A percentile compares a stretch with the other conserved stretches of the same genome.
Evolutionary conservation across 2,797 vertebrate genomes (phyloP).

Genomic region (Taeniopygia guttata): DNA sequence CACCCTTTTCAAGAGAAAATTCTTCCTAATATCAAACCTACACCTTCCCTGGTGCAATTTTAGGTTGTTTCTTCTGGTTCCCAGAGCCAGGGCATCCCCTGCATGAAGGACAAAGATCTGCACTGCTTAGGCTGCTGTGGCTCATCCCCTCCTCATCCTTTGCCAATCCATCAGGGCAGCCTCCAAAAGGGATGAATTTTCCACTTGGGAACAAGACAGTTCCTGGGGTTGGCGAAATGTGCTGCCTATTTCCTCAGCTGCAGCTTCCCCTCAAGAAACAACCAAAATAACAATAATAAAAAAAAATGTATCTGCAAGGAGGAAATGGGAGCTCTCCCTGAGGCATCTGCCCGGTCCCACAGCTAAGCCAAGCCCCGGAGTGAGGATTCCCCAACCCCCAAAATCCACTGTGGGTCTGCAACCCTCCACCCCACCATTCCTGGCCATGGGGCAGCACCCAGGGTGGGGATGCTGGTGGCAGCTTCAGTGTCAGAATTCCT

Average conservation of each 20-base stretch:
- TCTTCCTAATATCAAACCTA: no score
- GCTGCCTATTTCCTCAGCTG: constrained; percentile 6
- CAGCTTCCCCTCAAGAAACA: neutral
- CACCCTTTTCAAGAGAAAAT: fast-evolving
- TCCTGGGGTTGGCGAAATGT: neutral
- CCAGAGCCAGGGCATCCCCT: neutral
- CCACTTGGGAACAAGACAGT: neutral
- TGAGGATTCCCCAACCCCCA: fast-evolving
- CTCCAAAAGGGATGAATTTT: neutral
- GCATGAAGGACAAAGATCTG: neutral
- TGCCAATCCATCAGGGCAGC: neutral
- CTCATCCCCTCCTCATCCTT: neutral
- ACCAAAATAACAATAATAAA: neutral
- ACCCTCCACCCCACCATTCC: fast-evolving
- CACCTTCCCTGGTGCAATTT: no score
- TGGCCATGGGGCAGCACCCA: fast-evolving
- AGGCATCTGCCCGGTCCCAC: fast-evolving
- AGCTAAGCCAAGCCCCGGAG: fast-evolving
- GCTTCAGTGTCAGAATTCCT: neutral
- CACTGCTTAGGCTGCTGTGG: neutral
- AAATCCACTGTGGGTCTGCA: neutral
- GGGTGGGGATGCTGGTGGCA: neutral
- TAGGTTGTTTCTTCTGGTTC: neutral
- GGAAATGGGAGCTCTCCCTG: neutral
- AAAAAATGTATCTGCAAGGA: neutral